A percentile compares a stretch with the other conserved stretches of the same genome.
These are phyloP conservation scores for Acanthaster planci DNA, from an alignment of 35 echinoderm and acorn worm species.

Conservation along the genomic window DNA sequence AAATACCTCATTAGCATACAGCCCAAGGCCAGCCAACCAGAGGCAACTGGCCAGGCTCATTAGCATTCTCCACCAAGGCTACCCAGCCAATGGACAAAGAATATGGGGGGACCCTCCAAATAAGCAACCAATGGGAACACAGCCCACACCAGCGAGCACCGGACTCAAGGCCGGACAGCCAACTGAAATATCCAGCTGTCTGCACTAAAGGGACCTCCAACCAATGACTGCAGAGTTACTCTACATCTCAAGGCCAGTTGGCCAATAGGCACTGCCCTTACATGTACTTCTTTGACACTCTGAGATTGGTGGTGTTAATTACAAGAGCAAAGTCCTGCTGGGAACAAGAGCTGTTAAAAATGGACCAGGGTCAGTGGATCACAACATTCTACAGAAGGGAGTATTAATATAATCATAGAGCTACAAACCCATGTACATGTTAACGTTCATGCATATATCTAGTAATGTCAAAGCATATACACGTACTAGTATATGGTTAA, in stretches of 20 bases:
- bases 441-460: too few relatives aligned
- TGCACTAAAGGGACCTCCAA: not conserved
- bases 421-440: too few relatives aligned
- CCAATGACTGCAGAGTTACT: not conserved
- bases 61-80: constrained; percentile 6
- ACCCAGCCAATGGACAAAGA: not conserved
- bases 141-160: not conserved
- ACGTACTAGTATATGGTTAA: too few relatives aligned
- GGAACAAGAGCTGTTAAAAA: not conserved
- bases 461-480: too few relatives aligned
- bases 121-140: not conserved
- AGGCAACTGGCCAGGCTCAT: not conserved
- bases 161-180: not conserved
- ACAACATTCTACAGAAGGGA: not conserved
- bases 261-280: constrained; percentile 5
- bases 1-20: constrained; percentile 18
- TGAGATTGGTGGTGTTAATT: constrained; percentile 10
- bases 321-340: constrained; percentile 1
- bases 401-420: too few relatives aligned
- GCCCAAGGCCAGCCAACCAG: constrained; percentile 12
- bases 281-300: not conserved
- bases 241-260: not conserved
- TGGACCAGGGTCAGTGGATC: constrained; percentile 5
- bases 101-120: not conserved
- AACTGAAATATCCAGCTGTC: not conserved